Evolutionary conservation across 2,888 invertebrate genomes (phyloP).

Genomic region (Ochropleura leucogaster): DNA sequence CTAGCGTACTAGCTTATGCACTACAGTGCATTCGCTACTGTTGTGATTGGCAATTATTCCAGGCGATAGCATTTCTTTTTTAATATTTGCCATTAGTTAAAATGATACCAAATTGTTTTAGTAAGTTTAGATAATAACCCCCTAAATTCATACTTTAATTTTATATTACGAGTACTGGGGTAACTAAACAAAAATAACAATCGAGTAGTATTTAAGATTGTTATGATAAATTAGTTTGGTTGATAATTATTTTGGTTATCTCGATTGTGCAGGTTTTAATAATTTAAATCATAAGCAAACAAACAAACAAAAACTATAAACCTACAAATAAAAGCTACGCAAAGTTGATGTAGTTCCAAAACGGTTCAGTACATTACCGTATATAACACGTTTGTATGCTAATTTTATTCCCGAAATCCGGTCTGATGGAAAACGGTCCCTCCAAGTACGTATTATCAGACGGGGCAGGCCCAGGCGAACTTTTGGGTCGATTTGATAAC

Average conservation of each 20-base stretch:
- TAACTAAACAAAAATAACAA: background rate
- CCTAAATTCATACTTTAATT: background rate
- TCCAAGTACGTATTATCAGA: conserved; percentile 79
- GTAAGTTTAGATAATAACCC: no score
- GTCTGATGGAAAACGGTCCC: conserved; percentile 84
- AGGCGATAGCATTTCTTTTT: no score
- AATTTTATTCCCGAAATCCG: conserved; percentile 87
- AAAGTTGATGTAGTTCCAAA: conserved; percentile 75
- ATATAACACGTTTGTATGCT: conserved; percentile 87
- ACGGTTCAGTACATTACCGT: conserved; percentile 80
- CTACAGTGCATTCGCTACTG: no score
- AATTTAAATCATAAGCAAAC: conserved; percentile 10
- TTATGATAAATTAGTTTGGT: background rate
- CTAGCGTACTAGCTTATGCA: background rate
- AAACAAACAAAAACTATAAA: conserved; percentile 42
- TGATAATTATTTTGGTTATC: background rate
- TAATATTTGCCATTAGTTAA: no score
- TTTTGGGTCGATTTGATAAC: conserved; percentile 88
- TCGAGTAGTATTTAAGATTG: background rate
- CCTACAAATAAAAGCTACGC: conserved; percentile 49
- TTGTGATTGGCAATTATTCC: no score
- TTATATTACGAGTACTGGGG: background rate
- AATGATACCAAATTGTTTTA: no score
- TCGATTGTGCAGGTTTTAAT: background rate
- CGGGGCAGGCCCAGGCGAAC: conserved; percentile 76